Percentiles rank a stretch among this genome's conserved stretches.
phyloP scores from a whole-genome alignment of 1,140 invertebrate genomes.

The Drosophila burlai region DNA sequence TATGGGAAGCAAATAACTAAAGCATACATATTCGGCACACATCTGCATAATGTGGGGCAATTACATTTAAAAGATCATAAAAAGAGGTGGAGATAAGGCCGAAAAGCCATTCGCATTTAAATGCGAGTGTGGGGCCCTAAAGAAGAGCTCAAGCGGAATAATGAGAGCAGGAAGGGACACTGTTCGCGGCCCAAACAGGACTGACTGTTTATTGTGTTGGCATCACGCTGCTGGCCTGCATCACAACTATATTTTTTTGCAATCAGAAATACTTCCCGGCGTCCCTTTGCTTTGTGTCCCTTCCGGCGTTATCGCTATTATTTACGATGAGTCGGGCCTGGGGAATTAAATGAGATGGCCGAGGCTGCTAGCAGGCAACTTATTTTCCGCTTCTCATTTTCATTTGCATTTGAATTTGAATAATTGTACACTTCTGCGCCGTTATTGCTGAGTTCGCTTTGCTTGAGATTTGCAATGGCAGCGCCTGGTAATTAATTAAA shows the following conservation, averaged over 20 bases:
- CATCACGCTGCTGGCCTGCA: slow-evolving; percentile 28
- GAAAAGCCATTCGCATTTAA: slow-evolving; percentile 51
- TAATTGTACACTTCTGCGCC: slow-evolving; percentile 38
- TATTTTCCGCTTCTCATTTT: slow-evolving; percentile 26
- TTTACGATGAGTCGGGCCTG: slow-evolving; percentile 25
- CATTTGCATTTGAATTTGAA: slow-evolving; percentile 55
- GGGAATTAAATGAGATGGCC: slow-evolving; percentile 24
- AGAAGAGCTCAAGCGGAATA: slow-evolving; percentile 29
- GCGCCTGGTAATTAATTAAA: slow-evolving; percentile 74
- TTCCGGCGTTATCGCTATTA: slow-evolving; percentile 38
- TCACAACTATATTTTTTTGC: slow-evolving; percentile 17
- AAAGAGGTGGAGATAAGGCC: slow-evolving; percentile 56
- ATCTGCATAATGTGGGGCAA: slow-evolving; percentile 76
- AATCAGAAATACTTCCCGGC: slow-evolving; percentile 6
- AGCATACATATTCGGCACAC: slow-evolving; percentile 48
- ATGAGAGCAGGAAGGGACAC: slow-evolving; percentile 6
- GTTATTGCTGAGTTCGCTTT: slow-evolving; percentile 23
- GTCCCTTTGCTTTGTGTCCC: neutral
- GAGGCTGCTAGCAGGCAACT: slow-evolving; percentile 15
- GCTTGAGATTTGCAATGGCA: slow-evolving; percentile 31
- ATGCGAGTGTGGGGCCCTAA: slow-evolving; percentile 31
- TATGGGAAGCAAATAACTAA: slow-evolving; percentile 76
- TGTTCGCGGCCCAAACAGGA: slow-evolving; percentile 54
- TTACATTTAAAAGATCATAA: slow-evolving; percentile 78
- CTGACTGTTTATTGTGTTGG: slow-evolving; percentile 57